Base-by-base conservation (phyloP, 37 sponge, comb jelly and placozoan genomes). In the Halisarca cf. caerulea region DNA sequence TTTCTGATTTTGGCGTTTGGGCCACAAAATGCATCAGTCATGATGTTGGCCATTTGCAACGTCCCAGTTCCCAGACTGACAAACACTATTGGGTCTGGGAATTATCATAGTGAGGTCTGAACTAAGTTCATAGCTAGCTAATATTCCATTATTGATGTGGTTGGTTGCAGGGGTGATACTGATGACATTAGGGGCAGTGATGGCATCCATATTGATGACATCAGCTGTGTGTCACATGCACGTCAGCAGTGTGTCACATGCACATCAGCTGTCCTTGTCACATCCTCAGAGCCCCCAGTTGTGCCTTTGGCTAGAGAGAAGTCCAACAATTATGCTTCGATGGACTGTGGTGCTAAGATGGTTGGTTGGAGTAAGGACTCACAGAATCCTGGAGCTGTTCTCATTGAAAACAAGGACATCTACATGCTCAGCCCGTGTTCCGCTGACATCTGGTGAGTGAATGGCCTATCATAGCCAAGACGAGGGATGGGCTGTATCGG, bases 301-400 rank as follows among this genome's bases (percentile, higher is more conserved):
- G 58, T 74, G 44, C 35, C 59, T 5, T 21, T 81, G 17, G 41
- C 37, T 0, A 34, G 38, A 9, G 81, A 87, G 30, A 44, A 27
- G 18, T 61, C 54, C 54, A 89, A 92, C 39, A 97, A 97, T 82
- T 97, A 90, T 82, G 97, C 97, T 15, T 92, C 96, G 25, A 32
- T 86, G 20, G 95, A 95, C 55, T 97, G 97, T 84, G 97, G 97
- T n/a, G 96, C 95, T 39, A 93, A 95, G 58, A 89, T 97, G 45
- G 80, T 94, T 1, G 80, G 40, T 7, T 78, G 87, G 20, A 97
- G 95, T 62, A 58, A 69, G 4, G 91, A 95, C 66, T 85, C 93
- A 28, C 86, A 93, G 93, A 97, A 94, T 47, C 59, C 93, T 24
- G 74, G 44, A 23, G 95, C 89, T 0, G 92, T 97, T 57, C 82